phyloP scores from a whole-genome alignment of 2,888 invertebrate species.

The Sylvicola cinctus region DNA sequence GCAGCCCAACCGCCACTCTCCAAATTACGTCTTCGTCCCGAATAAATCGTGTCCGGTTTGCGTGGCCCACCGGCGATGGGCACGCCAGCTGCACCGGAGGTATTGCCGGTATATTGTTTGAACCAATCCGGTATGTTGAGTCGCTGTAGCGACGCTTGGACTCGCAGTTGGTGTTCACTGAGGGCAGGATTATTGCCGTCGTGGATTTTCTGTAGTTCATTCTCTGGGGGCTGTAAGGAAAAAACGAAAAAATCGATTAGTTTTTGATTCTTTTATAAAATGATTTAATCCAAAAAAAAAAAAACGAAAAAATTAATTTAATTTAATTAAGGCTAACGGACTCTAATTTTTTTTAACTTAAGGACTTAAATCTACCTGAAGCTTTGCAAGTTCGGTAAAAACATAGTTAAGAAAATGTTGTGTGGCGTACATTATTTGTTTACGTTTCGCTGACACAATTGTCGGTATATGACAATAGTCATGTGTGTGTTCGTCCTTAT shows the following conservation, averaged over 20 bases:
- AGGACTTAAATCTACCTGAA: too few species aligned
- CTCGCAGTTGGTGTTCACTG: slow-evolving; percentile 84
- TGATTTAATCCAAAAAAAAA: slow-evolving; percentile 1
- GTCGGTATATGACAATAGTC: too few species aligned
- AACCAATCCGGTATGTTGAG: slow-evolving; percentile 93
- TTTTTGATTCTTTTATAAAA: slow-evolving; percentile 2
- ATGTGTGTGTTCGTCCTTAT: too few species aligned
- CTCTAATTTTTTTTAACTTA: too few species aligned
- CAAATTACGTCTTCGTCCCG: slow-evolving; percentile 53
- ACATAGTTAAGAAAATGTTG: too few species aligned
- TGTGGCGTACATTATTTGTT: too few species aligned
- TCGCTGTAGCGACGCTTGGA: slow-evolving; percentile 81
- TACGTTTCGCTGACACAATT: too few species aligned
- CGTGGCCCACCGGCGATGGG: slow-evolving; percentile 9
- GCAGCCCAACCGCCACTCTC: slow-evolving; percentile 43
- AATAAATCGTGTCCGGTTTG: slow-evolving; percentile 48
- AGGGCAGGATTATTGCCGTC: slow-evolving; percentile 41
- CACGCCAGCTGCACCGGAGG: slow-evolving; percentile 9
- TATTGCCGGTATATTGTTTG: slow-evolving; percentile 26
- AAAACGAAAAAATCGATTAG: slow-evolving; percentile 10
- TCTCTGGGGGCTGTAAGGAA: slow-evolving; percentile 68
- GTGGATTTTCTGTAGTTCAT: slow-evolving; percentile 64
- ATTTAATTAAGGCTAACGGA: too few species aligned
- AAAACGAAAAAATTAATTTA: slow-evolving; percentile 1
- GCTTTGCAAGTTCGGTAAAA: too few species aligned